Percentiles rank a stretch among this genome's conserved stretches.
These are phyloP conservation scores for Trachythela sp. DNA, from an alignment of 64 coral and sea anemone species.

Conservation along the genomic window DNA sequence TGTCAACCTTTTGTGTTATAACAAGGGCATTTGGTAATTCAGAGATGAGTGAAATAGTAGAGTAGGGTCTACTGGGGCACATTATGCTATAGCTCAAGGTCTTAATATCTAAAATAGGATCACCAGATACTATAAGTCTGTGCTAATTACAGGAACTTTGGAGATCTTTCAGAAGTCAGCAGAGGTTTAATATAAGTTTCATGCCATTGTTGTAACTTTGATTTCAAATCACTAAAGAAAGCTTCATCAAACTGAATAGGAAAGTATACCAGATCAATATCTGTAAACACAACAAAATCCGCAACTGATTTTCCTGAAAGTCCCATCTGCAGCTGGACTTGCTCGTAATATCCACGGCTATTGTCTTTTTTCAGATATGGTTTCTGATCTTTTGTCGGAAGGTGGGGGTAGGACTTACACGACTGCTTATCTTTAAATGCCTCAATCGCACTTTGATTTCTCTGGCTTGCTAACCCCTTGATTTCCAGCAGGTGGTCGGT, in stretches of 20 bases:
- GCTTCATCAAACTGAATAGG: background rate
- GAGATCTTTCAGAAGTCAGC: background rate
- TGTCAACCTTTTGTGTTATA: no score
- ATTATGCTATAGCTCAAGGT: no score
- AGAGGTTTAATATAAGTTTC: background rate
- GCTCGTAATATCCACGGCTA: background rate
- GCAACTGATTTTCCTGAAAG: background rate
- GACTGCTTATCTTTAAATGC: background rate
- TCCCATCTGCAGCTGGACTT: background rate
- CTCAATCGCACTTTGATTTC: background rate
- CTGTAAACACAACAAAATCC: background rate
- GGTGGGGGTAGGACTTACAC: background rate
- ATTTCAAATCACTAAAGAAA: background rate
- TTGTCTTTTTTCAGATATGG: background rate
- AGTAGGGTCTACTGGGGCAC: no score
- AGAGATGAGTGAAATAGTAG: no score
- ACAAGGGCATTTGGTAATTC: no score
- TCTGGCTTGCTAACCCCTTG: background rate
- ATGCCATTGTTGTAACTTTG: background rate
- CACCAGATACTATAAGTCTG: background rate
- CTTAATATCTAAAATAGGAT: no score
- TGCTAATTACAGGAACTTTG: background rate
- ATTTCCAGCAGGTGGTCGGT: background rate
- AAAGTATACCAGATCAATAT: background rate
- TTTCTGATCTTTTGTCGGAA: background rate